These are phyloP conservation scores for Damaliscus lunatus DNA, from an alignment of 2,113 vertebrate genomes.

Conservation along the genomic window DNA sequence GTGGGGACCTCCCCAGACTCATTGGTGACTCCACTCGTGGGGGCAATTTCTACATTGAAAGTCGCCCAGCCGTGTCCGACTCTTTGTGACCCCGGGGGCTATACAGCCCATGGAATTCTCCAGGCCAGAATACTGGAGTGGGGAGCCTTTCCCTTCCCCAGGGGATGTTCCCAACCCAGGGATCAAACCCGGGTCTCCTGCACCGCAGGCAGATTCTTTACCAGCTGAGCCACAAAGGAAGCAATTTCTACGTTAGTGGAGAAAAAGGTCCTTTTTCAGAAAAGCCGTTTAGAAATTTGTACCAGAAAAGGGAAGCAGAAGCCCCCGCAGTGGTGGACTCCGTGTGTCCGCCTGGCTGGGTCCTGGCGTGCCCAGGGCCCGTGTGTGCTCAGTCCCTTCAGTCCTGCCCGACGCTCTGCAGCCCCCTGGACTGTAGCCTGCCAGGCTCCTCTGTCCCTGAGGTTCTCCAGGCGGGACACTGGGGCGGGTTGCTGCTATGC, in stretches of 20 bases:
- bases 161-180: neutral
- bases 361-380: neutral
- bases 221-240: neutral
- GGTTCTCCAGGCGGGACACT: neutral
- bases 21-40: neutral
- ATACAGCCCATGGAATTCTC: neutral
- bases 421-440: neutral
- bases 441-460: neutral
- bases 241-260: neutral
- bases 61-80: neutral
- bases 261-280: neutral
- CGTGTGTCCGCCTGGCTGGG: neutral
- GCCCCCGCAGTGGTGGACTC: neutral
- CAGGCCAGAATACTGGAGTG: neutral
- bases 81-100: neutral
- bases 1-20: neutral
- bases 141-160: neutral
- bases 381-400: neutral
- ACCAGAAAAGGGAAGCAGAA: rapidly evolving
- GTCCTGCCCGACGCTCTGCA: neutral
- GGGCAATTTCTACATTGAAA: rapidly evolving
- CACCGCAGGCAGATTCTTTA: neutral
- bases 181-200: rapidly evolving
- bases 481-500: neutral
- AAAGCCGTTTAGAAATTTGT: neutral